Evolutionary conservation across 2,888 invertebrate genomes (phyloP).

Genomic region (Hypsopygia costalis): DNA sequence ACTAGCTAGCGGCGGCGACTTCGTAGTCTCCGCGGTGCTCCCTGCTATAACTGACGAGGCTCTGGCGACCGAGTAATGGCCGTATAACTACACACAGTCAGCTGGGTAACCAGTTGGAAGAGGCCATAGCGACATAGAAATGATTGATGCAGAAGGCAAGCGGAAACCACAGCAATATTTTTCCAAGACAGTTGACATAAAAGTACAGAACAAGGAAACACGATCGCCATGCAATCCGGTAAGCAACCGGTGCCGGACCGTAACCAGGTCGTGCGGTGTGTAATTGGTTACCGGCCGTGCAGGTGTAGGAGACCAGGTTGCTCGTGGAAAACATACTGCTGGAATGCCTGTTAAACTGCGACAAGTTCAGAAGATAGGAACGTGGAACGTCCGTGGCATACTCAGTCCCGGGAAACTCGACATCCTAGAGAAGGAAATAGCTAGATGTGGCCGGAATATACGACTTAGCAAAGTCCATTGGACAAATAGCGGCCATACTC

Average conservation of each 20-base stretch:
- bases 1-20: not conserved
- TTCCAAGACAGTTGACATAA: not conserved
- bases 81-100: slow-evolving; percentile 7
- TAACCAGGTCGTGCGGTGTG: slow-evolving; percentile 16
- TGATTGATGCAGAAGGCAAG: not conserved
- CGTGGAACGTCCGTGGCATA: slow-evolving; percentile 20
- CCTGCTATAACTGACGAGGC: slow-evolving; percentile 1
- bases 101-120: no score
- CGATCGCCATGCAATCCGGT: slow-evolving; percentile 13
- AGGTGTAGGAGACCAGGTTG: slow-evolving; percentile 14
- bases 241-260: slow-evolving; percentile 18
- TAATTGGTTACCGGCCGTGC: slow-evolving; percentile 16
- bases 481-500: slow-evolving; percentile 16
- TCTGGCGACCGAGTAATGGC: slow-evolving; percentile 5
- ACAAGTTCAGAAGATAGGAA: slow-evolving; percentile 16
- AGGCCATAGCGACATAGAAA: no score
- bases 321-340: slow-evolving; percentile 18
- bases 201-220: not conserved
- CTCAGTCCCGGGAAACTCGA: slow-evolving; percentile 14
- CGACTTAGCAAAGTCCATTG: slow-evolving; percentile 22
- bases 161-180: not conserved
- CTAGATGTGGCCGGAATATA: slow-evolving; percentile 10
- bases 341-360: slow-evolving; percentile 7
- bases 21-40: not conserved
- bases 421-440: slow-evolving; percentile 17